Conservation (phyloP, 2,888 invertebrate species). For the Flabesymbios commensalis region DNA sequence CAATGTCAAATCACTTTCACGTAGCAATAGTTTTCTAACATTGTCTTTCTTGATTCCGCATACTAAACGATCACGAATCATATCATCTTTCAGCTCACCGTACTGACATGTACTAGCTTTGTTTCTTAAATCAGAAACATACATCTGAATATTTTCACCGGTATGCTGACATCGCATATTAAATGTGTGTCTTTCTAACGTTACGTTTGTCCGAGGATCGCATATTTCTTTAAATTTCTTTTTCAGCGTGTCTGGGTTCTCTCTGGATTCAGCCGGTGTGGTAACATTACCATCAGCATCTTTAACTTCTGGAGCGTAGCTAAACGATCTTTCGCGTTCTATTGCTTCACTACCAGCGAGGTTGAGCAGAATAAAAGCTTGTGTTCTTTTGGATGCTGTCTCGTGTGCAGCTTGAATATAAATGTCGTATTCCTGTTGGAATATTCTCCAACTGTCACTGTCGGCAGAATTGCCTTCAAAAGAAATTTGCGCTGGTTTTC, state of each 20-base stretch:
- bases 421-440: conserved; percentile 1
- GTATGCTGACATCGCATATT: not conserved
- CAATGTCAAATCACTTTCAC: conserved; percentile 4
- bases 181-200: conserved; percentile 3
- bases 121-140: not conserved
- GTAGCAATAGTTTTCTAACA: not conserved
- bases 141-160: not conserved
- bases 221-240: not conserved
- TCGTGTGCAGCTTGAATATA: not conserved
- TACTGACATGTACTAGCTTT: conserved; percentile 2
- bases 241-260: not conserved
- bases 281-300: not conserved
- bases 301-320: not conserved
- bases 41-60: not conserved
- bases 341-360: conserved; percentile 8
- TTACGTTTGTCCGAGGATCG: not conserved
- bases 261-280: not conserved
- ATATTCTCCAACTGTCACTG: not conserved
- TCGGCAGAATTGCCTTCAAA: conserved; percentile 5
- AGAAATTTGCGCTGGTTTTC: not conserved
- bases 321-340: not conserved
- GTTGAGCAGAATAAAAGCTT: conserved; percentile 1
- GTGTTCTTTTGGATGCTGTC: not conserved
- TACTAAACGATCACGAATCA: conserved; percentile 2
- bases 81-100: conserved; percentile 4